Conservation (phyloP, 2,113 vertebrate genomes). For the Galbula dea region DNA sequence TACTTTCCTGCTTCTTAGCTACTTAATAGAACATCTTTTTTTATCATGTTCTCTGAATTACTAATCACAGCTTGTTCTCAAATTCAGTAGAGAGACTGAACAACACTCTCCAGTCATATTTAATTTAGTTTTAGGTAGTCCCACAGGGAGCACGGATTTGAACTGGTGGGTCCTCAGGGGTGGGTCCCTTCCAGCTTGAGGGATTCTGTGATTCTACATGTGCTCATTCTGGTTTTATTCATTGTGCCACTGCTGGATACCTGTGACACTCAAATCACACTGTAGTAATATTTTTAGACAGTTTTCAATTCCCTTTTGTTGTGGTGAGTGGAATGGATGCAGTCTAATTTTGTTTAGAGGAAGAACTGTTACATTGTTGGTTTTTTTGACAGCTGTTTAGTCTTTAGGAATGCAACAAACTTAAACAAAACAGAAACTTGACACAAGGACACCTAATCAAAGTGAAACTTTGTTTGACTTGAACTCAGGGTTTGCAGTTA, state of each 20-base stretch:
- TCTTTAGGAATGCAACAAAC: not conserved
- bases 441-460: not conserved
- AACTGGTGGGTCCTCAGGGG: not conserved
- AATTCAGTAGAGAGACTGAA: not conserved
- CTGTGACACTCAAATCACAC: not conserved
- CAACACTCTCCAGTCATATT: not conserved
- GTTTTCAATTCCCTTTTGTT: not conserved
- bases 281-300: not conserved
- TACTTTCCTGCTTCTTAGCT: not conserved
- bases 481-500: not conserved
- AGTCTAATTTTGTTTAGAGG: not conserved
- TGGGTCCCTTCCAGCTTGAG: not conserved
- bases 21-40: not conserved
- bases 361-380: not conserved
- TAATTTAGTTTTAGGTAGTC: not conserved
- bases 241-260: not conserved
- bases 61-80: not conserved
- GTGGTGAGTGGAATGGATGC: not conserved
- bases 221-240: not conserved
- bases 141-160: not conserved
- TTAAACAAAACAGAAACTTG: slow-evolving; percentile 4
- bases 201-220: not conserved
- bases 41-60: not conserved
- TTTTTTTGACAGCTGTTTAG: not conserved
- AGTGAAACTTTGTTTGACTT: not conserved